These are phyloP conservation scores for Caenorhabditis sp. DNA, from an alignment of 2,888 invertebrate species.

Conservation along the genomic window DNA sequence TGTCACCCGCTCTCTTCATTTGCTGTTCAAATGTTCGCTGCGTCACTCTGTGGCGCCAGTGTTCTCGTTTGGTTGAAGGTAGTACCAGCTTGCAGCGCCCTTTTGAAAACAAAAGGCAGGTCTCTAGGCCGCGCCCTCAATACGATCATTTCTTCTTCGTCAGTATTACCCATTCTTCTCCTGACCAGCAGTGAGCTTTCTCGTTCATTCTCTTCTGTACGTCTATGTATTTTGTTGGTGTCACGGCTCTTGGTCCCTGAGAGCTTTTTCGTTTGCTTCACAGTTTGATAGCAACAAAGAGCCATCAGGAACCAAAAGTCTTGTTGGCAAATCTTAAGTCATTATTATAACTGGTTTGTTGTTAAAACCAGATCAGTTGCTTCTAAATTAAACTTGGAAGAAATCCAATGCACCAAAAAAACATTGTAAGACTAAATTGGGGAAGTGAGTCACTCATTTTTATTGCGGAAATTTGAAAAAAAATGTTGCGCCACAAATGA, in stretches of 20 bases:
- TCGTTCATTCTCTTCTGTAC: not conserved
- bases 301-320: slow-evolving; percentile 2
- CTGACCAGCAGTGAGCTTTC: not conserved
- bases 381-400: no score
- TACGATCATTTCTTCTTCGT: not conserved
- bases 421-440: no score
- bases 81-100: slow-evolving; percentile 39
- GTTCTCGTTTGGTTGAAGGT: slow-evolving; percentile 22
- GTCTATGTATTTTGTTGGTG: not conserved
- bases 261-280: slow-evolving; percentile 6
- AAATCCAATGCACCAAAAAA: no score
- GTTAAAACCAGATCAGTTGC: no score
- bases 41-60: not conserved
- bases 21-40: slow-evolving; percentile 6
- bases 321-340: no score
- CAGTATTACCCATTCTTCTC: not conserved
- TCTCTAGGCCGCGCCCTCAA: not conserved
- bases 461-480: no score
- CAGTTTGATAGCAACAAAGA: not conserved
- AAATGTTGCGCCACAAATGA: no score
- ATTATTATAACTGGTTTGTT: no score
- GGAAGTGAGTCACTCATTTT: no score
- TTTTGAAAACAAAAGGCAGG: slow-evolving; percentile 32
- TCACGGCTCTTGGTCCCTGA: slow-evolving; percentile 1
- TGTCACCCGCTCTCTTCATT: not conserved